Conservation (phyloP, 2,113 vertebrate species). For the Desmodus rotundus region DNA sequence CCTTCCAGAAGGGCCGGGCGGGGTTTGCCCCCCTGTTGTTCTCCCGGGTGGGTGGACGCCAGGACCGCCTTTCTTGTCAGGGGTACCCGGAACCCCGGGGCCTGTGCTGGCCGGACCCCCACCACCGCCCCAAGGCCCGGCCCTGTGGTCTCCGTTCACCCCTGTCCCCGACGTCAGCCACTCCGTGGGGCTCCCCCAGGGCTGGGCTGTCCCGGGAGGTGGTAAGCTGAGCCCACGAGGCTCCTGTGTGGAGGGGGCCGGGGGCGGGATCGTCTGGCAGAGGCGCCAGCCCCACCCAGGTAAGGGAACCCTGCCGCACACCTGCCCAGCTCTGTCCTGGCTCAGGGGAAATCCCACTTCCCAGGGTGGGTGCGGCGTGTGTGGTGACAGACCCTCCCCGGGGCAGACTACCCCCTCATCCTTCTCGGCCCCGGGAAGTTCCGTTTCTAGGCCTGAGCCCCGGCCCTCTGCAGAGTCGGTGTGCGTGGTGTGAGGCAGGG, state of each 20-base stretch:
- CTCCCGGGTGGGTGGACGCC: not conserved
- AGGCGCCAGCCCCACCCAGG: rapidly evolving
- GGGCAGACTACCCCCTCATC: not conserved
- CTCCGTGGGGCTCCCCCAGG: not conserved
- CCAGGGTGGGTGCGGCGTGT: not conserved
- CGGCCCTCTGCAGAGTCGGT: rapidly evolving
- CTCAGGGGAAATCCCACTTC: too few species aligned
- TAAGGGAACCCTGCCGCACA: rapidly evolving
- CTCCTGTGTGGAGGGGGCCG: not conserved
- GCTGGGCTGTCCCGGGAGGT: not conserved
- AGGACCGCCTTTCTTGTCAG: conserved; percentile 25
- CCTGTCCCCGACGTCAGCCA: rapidly evolving
- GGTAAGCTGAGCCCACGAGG: rapidly evolving
- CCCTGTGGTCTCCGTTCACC: not conserved
- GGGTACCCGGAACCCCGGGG: not conserved
- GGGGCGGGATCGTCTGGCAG: rapidly evolving
- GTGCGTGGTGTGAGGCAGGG: not conserved
- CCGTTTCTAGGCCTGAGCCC: not conserved
- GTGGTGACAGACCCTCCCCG: not conserved
- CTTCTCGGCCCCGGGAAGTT: not conserved
- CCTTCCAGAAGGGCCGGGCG: not conserved
- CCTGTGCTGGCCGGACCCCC: not conserved
- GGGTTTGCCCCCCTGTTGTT: conserved; percentile 35
- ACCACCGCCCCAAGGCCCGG: not conserved
- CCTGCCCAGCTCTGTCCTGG: rapidly evolving